Evolutionary conservation across 92 coral and sea anemone species (phyloP), one percentile per base, ranked within the genome.

Genomic region (Phymanthus crucifer): DNA sequence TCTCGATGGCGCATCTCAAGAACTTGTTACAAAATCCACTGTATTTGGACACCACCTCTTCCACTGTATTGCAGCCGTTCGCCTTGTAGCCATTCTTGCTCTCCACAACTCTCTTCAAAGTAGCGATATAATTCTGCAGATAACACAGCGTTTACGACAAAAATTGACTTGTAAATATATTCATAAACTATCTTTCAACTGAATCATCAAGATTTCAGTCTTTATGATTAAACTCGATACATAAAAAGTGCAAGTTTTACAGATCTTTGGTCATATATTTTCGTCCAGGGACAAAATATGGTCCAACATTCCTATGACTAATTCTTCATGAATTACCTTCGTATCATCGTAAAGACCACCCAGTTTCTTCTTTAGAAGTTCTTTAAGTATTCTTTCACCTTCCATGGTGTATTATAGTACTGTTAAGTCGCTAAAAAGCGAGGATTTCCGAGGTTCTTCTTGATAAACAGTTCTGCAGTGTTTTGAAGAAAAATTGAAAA

Each of bases 331-430:
- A 16, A 32, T 73, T 74, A 92, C 97, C 93, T 92, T 90, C 57
- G 97, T 90, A 72, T 87, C 94, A 57, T 86, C 97, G 78, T 81
- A 82, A 26, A 92, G 97, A 66, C 89, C 88, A 43, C 83, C 89
- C 37, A 78, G 77, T 40, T 79, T 70, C 70, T 88, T 73, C 80
- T 83, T 73, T 7, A 88, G 81, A 37, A 92, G 85, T 67, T 91
- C 85, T 71, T 81, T 92, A 52, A 92, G 86, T 83, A 92, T 92
- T 85, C 94, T 71, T 66, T 92, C 94, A 27, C 94, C 97, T 66
- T 92, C 94, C 97, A 92, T 92, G 31, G 18, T 40, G 33, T 31
- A 34, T 73, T 27, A 35, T 19, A 18, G 19, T 58, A 9, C 12
- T 54, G 66, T 38, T 18, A 82, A 65, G 18, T 11, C 80, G 11